Conservation (phyloP, 1,140 invertebrate genomes). For the Rhagoletis pomonella region DNA sequence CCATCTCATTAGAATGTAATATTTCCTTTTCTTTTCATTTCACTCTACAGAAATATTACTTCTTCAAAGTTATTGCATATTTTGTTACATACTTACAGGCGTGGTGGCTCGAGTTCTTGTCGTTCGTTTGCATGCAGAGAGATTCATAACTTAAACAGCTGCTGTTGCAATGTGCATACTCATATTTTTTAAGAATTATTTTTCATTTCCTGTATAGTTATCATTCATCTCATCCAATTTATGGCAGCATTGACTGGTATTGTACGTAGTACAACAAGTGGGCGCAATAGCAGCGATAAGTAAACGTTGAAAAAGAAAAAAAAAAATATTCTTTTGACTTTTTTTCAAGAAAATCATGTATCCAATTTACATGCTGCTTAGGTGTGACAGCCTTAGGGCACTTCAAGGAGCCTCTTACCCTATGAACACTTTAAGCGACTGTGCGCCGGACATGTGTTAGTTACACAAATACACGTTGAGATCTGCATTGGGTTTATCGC, state of each 20-base stretch:
- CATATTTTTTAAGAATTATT: background rate
- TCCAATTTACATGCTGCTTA: too few relatives aligned
- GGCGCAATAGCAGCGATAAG: background rate
- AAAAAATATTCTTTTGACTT: too few relatives aligned
- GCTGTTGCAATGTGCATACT: slow-evolving; percentile 40
- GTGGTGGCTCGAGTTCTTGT: background rate
- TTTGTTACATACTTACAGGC: slow-evolving; percentile 12
- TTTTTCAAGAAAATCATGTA: too few relatives aligned
- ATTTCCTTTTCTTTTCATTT: background rate
- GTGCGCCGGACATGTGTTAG: too few relatives aligned
- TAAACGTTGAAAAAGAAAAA: background rate
- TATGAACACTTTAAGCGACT: too few relatives aligned
- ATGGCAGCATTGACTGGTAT: slow-evolving; percentile 30
- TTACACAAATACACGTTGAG: too few relatives aligned
- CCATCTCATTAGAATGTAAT: background rate
- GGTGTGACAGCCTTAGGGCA: too few relatives aligned
- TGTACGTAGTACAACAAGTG: background rate
- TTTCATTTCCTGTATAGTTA: slow-evolving; percentile 32
- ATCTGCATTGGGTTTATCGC: too few relatives aligned
- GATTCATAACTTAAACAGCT: slow-evolving; percentile 36
- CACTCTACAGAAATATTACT: background rate
- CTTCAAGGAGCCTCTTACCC: too few relatives aligned
- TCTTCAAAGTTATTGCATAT: background rate
- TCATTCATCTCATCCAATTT: slow-evolving; percentile 4
- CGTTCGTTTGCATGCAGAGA: slow-evolving; percentile 1